A percentile compares a stretch with the other conserved stretches of the same genome.
Conservation (phyloP, 2,113 vertebrate genomes). For the Sarotherodon lohbergeri region DNA sequence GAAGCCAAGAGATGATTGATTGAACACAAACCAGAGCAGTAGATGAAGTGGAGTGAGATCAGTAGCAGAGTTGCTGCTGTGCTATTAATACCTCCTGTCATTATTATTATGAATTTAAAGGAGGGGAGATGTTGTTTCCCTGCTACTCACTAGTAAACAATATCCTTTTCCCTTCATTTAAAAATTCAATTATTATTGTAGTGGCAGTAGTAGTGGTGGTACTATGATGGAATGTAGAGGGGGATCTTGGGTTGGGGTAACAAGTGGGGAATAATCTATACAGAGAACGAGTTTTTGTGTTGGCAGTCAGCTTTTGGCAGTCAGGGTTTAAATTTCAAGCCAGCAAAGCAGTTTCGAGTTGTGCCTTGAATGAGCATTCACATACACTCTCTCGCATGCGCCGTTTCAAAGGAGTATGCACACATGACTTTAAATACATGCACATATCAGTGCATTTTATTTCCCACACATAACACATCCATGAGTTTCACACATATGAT, state of each 20-base stretch:
- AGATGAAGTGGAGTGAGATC: background rate
- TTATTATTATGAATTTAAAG: constrained; percentile 22
- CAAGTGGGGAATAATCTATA: background rate
- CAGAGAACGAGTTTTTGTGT: constrained; percentile 33
- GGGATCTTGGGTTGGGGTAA: background rate
- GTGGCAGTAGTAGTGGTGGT: background rate
- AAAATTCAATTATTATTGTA: background rate
- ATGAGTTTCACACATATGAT: background rate
- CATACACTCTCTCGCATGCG: background rate
- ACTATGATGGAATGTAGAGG: constrained; percentile 5
- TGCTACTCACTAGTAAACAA: constrained; percentile 28
- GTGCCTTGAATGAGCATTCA: constrained; percentile 15
- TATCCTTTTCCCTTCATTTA: background rate
- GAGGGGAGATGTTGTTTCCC: background rate
- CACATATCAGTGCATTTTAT: background rate
- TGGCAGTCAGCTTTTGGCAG: constrained; percentile 55
- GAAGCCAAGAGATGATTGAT: background rate
- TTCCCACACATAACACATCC: background rate
- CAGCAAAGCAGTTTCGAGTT: constrained; percentile 45
- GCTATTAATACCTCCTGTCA: constrained; percentile 32
- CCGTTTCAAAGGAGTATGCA: background rate
- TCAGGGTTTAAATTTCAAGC: constrained; percentile 51
- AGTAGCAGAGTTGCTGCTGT: background rate
- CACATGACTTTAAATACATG: background rate
- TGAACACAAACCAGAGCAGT: background rate